Base-by-base conservation (phyloP, 2,888 invertebrate species). In the Nipponacmea schrenckii region DNA sequence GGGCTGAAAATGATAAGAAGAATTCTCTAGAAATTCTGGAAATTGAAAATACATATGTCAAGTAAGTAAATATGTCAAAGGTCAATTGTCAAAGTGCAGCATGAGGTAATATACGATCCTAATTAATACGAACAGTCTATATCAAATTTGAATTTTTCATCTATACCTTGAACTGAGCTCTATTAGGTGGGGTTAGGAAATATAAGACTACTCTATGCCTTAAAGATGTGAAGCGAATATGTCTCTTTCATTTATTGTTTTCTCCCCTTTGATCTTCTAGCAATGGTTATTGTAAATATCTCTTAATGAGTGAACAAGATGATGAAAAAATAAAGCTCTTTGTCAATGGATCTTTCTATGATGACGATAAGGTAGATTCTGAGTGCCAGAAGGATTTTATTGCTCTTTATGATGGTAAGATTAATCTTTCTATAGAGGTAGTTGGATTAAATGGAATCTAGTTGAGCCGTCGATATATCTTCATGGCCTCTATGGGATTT, bases 351-450 rank as follows among this genome's bases (percentile, higher is more conserved):
- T 56, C 56, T 20, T 24, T 56, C 12, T 56, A 24, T 56, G 56
- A 56, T 12, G 20, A 24, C 10, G 24, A 24, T 56, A 20, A 56
- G 12, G 56, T 20, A 24, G 56, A 56, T 24, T 4, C 14, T 24
- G 24, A 24, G 10, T 56, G 56, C 14, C 20, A 56, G 24, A 56
- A 56, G 12, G 56, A 56, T 56, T 56, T 56, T 20, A 20, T 56
- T 24, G 56, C 56, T 56, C 24, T 56, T 24, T 56, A 56, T 56
- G 56, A 56, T 24, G 56, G 56, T 56, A 56, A 56, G 56, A 24
- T 24, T 56, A 14, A 20, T 24, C 56, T 56, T 24, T 24, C 20
- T 24, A 24, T 56, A n/a, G n/a, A n/a, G n/a, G n/a, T n/a, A 0
- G 8, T 39, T 39, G 8, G 39, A 39, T 8, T 39, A 39, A 10